These are phyloP conservation scores for Cremastinae sp. DNA, from an alignment of 2,888 invertebrate genomes.

Conservation along the genomic window DNA sequence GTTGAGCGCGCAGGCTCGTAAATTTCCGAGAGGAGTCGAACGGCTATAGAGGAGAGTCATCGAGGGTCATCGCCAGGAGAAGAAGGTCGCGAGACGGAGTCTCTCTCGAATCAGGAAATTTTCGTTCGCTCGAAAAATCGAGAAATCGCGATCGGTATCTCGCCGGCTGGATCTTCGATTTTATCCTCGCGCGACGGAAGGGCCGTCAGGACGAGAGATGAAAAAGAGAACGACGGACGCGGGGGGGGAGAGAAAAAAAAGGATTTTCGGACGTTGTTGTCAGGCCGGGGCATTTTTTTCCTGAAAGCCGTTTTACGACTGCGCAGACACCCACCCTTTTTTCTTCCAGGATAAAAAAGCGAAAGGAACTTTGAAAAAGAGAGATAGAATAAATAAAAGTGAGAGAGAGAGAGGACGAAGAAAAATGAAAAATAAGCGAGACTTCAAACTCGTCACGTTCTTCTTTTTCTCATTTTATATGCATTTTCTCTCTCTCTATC, in stretches of 20 bases:
- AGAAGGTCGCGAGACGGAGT: too few species aligned
- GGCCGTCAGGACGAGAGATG: slow-evolving; percentile 5
- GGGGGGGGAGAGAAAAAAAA: not conserved
- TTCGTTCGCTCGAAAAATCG: too few species aligned
- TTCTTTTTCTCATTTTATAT: slow-evolving; percentile 32
- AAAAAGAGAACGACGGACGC: slow-evolving; percentile 16
- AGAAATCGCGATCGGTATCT: too few species aligned
- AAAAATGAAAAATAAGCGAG: too few species aligned
- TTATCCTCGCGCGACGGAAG: not conserved
- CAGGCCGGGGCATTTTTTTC: slow-evolving; percentile 25
- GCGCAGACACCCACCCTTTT: slow-evolving; percentile 12
- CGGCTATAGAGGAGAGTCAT: too few species aligned
- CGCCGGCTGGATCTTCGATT: too few species aligned
- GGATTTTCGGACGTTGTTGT: slow-evolving; percentile 7
- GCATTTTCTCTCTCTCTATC: slow-evolving; percentile 28
- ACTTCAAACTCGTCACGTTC: slow-evolving; percentile 40
- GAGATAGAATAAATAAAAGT: not conserved
- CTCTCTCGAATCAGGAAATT: too few species aligned
- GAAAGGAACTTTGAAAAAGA: too few species aligned
- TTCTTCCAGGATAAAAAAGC: slow-evolving; percentile 1
- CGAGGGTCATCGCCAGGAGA: too few species aligned
- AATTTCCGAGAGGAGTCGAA: too few species aligned
- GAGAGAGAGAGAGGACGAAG: slow-evolving; percentile 8
- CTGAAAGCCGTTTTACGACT: slow-evolving; percentile 48
- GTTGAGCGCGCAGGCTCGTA: too few species aligned